Evolutionary conservation across 2,113 vertebrate species (phyloP).

Genomic region (Chamaea fasciata): DNA sequence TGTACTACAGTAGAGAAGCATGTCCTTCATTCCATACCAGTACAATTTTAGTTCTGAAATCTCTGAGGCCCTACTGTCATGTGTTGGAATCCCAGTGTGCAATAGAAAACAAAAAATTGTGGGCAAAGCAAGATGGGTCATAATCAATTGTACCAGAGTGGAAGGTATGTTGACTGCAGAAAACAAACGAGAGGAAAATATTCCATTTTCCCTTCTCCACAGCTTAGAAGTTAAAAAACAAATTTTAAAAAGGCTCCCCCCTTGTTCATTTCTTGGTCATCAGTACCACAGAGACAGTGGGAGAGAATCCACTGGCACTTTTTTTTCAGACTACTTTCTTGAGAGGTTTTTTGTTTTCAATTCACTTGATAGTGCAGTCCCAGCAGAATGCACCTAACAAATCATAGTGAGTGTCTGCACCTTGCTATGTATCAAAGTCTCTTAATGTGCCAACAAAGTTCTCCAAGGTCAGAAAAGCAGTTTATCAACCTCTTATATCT

Average conservation of each 20-base stretch:
- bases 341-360: conserved; percentile 37
- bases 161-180: not conserved
- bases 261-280: not conserved
- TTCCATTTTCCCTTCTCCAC: not conserved
- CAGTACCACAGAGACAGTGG: not conserved
- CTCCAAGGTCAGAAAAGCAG: conserved; percentile 80
- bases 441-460: conserved; percentile 77
- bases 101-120: not conserved
- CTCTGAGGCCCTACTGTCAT: not conserved
- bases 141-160: not conserved
- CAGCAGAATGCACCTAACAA: conserved; percentile 57
- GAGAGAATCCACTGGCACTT: not conserved
- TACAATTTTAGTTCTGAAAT: not conserved
- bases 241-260: rapidly evolving
- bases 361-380: conserved; percentile 45
- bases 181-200: not conserved
- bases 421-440: conserved; percentile 74
- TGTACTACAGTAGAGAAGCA: not conserved
- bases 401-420: conserved; percentile 61
- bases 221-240: not conserved
- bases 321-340: not conserved
- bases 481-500: conserved; percentile 80
- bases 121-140: not conserved
- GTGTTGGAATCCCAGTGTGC: not conserved
- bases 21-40: not conserved